These are phyloP conservation scores for Eurystomus gularis DNA, from an alignment of 2,113 vertebrate genomes.

Conservation along the genomic window DNA sequence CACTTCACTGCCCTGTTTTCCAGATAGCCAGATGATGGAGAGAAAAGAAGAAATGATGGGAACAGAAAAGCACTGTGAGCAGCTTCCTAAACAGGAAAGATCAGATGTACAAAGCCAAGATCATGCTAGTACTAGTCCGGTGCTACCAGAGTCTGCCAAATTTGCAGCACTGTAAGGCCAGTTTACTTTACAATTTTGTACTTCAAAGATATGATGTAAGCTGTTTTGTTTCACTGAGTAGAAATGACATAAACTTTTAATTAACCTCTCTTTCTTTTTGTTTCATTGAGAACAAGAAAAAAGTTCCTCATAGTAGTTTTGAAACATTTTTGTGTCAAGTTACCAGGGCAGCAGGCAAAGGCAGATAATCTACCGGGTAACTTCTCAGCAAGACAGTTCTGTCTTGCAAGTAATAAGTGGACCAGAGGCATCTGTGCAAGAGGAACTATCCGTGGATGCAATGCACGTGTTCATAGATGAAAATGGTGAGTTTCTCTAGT, in stretches of 20 bases:
- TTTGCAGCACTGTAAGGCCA: slow-evolving; percentile 74
- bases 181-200: slow-evolving; percentile 49
- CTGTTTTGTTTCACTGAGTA: slow-evolving; percentile 44
- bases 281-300: slow-evolving; percentile 65
- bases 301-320: slow-evolving; percentile 47
- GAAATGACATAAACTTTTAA: slow-evolving; percentile 62
- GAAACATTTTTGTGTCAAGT: slow-evolving; percentile 77
- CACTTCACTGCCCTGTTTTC: slow-evolving; percentile 68
- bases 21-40: slow-evolving; percentile 65
- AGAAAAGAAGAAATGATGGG: slow-evolving; percentile 71
- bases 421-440: slow-evolving; percentile 86
- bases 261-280: slow-evolving; percentile 63
- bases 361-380: slow-evolving; percentile 92
- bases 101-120: slow-evolving; percentile 69
- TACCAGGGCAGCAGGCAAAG: slow-evolving; percentile 91
- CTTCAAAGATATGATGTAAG: slow-evolving; percentile 56
- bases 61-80: slow-evolving; percentile 57
- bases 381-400: slow-evolving; percentile 94
- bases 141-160: slow-evolving; percentile 67
- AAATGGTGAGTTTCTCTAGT: slow-evolving; percentile 67
- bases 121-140: slow-evolving; percentile 59
- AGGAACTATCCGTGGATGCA: slow-evolving; percentile 76
- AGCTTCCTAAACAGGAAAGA: slow-evolving; percentile 68
- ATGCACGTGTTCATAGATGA: slow-evolving; percentile 81
- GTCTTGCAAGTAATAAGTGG: slow-evolving; percentile 96